Percentiles rank a stretch among this genome's conserved stretches.
Conservation (phyloP, 2,888 invertebrate genomes). For the Melipona bicolor region DNA sequence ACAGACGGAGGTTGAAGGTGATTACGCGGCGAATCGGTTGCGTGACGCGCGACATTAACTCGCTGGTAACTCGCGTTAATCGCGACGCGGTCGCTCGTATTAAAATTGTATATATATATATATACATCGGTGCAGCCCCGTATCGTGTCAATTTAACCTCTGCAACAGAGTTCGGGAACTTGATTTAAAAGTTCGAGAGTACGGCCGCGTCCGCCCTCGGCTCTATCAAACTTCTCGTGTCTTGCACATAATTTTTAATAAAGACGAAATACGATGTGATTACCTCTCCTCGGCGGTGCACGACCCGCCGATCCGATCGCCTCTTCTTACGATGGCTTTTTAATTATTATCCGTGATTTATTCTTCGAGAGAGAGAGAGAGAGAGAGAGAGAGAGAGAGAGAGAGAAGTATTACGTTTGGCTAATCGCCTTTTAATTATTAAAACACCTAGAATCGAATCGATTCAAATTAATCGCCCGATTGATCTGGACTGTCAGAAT, state of each 20-base stretch:
- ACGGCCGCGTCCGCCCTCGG: conserved; percentile 23
- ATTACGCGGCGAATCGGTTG: conserved; percentile 13
- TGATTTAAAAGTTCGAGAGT: conserved; percentile 55
- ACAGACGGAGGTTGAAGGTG: conserved; percentile 5
- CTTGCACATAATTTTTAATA: conserved; percentile 56
- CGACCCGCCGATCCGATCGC: neutral
- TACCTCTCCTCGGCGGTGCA: neutral
- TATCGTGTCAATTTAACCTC: conserved; percentile 48
- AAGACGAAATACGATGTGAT: conserved; percentile 30
- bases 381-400: too few species aligned
- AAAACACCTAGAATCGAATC: too few species aligned
- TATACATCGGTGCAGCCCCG: too few species aligned
- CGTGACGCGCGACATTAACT: conserved; percentile 17
- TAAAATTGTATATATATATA: conserved; percentile 34
- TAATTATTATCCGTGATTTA: conserved; percentile 27
- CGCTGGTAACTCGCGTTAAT: conserved; percentile 19
- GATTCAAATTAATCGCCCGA: too few species aligned
- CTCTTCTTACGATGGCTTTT: conserved; percentile 3
- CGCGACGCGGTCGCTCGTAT: conserved; percentile 32
- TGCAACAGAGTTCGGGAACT: conserved; percentile 41
- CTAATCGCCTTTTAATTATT: too few species aligned
- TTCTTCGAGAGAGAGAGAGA: neutral
- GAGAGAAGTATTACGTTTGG: too few species aligned
- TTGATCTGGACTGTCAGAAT: too few species aligned
- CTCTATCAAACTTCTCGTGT: conserved; percentile 54